These are phyloP conservation scores for Microctonus hyperodae DNA, from an alignment of 2,888 invertebrate species.

Conservation along the genomic window DNA sequence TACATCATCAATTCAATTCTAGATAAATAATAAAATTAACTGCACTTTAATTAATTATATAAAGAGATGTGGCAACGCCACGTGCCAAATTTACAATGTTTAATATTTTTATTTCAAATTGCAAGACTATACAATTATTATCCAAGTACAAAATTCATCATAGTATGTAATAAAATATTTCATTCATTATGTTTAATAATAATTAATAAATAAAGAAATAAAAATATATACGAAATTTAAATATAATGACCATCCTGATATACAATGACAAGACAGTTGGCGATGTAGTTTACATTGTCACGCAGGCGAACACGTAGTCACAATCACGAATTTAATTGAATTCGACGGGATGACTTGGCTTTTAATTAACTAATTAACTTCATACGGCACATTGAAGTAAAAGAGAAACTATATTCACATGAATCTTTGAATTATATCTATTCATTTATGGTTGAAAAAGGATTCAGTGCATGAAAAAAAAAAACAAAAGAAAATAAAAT, in stretches of 20 bases:
- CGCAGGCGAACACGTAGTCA: too few species aligned
- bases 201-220: too few species aligned
- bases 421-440: slow-evolving; percentile 11
- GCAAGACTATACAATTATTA: too few species aligned
- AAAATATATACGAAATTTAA: too few species aligned
- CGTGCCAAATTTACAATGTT: background rate
- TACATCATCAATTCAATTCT: background rate
- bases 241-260: too few species aligned
- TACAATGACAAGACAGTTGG: slow-evolving; percentile 34
- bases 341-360: slow-evolving; percentile 53
- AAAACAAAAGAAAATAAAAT: background rate
- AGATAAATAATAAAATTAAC: background rate
- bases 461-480: background rate
- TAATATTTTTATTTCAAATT: too few species aligned
- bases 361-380: slow-evolving; percentile 63
- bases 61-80: background rate
- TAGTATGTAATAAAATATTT: too few species aligned
- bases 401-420: slow-evolving; percentile 38
- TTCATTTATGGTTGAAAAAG: background rate
- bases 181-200: too few species aligned
- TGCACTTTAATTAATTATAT: background rate
- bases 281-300: slow-evolving; percentile 44
- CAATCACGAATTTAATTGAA: slow-evolving; percentile 58
- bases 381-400: slow-evolving; percentile 49
- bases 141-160: too few species aligned